Percentiles rank a stretch among this genome's conserved stretches.
phyloP scores from a whole-genome alignment of 2,113 vertebrate species.

The Eleginops maclovinus region DNA sequence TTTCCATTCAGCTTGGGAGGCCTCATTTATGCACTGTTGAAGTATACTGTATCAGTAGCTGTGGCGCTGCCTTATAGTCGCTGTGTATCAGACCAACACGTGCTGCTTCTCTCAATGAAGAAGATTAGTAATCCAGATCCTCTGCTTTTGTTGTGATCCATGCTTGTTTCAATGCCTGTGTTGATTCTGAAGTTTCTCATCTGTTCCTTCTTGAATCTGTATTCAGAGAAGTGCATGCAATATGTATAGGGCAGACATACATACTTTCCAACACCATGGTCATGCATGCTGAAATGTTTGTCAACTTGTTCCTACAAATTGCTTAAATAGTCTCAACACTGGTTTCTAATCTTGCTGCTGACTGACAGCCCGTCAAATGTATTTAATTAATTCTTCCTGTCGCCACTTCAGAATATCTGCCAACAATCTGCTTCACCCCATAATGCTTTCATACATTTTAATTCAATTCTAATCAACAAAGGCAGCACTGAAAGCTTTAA shows the following conservation, averaged over 20 bases:
- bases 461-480: constrained; percentile 26
- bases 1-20: constrained; percentile 15
- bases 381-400: constrained; percentile 35
- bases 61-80: neutral
- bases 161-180: neutral
- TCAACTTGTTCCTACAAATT: neutral
- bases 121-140: neutral
- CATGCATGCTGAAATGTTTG: constrained; percentile 3
- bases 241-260: neutral
- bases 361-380: constrained; percentile 9
- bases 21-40: neutral
- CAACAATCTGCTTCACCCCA: constrained; percentile 16
- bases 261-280: neutral
- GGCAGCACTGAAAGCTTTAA: neutral
- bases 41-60: neutral
- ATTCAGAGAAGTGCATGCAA: neutral
- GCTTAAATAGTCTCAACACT: too few species aligned
- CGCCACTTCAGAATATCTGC: constrained; percentile 18
- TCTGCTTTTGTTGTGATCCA: neutral
- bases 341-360: neutral
- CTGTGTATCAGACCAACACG: neutral
- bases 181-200: neutral
- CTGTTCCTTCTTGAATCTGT: constrained; percentile 5
- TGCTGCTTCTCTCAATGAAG: neutral
- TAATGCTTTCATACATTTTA: constrained; percentile 19